Conservation (phyloP, 1,140 invertebrate species). For the Procambarus clarkii region DNA sequence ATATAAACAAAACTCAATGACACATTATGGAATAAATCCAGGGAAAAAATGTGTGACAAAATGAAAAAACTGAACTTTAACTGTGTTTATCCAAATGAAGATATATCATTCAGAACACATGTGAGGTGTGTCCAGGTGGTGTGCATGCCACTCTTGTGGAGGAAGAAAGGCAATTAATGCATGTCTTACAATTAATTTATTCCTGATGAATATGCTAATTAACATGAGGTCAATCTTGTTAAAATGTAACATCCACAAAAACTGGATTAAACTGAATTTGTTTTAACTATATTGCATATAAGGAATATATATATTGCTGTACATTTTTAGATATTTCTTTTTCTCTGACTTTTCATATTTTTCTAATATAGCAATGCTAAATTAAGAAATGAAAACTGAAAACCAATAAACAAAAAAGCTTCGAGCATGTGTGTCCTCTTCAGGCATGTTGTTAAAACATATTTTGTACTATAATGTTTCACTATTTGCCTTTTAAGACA, state of each 20-base stretch:
- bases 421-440: neutral
- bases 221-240: neutral
- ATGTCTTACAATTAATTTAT: neutral
- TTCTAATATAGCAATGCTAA: neutral
- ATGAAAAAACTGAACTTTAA: neutral
- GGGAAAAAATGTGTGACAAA: neutral
- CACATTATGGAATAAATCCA: neutral
- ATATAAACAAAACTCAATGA: neutral
- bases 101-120: neutral
- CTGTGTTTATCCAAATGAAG: neutral
- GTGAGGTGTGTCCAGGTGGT: neutral
- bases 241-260: neutral
- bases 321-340: no score
- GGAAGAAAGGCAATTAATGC: neutral
- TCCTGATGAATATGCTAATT: neutral
- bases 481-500: neutral
- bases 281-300: neutral
- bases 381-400: neutral
- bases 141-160: neutral
- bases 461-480: neutral
- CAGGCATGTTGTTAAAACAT: neutral
- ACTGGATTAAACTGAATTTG: neutral
- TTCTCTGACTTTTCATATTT: neutral
- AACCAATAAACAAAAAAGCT: neutral
- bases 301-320: neutral